Evolutionary conservation across 2,797 vertebrate species (phyloP).

Genomic region (Enteromius unitaeniatus): DNA sequence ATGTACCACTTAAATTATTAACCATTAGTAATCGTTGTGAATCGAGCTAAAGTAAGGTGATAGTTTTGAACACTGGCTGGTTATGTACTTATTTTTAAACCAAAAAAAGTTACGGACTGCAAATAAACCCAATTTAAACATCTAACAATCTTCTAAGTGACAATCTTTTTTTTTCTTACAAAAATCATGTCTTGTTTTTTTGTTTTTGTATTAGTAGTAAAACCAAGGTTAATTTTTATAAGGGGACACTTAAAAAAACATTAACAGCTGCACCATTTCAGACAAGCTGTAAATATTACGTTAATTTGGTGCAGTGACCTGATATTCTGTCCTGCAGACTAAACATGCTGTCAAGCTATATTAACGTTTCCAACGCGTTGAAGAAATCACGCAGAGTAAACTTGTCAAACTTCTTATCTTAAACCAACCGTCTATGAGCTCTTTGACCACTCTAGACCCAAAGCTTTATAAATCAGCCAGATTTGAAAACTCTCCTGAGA

Average conservation of each 20-base stretch:
- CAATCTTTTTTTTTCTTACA: background rate
- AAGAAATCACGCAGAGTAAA: background rate
- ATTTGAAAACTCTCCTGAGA: slow-evolving; percentile 5
- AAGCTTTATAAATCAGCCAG: slow-evolving; percentile 15
- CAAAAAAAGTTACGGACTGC: no score
- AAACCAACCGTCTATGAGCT: slow-evolving; percentile 17
- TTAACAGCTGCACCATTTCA: slow-evolving; percentile 24
- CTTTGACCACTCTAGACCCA: background rate
- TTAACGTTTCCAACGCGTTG: slow-evolving; percentile 1
- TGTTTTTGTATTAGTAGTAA: background rate
- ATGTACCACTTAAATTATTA: no score
- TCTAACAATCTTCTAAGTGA: no score
- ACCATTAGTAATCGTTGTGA: no score
- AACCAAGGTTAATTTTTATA: background rate
- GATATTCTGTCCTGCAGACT: slow-evolving; percentile 31
- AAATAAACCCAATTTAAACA: no score
- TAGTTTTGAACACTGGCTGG: no score
- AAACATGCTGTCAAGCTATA: slow-evolving; percentile 38
- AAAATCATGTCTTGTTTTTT: background rate
- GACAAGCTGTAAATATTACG: background rate
- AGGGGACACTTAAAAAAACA: background rate
- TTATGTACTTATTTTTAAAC: no score
- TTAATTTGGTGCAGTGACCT: background rate
- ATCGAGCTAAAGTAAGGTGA: no score
- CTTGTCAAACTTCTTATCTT: slow-evolving; percentile 10